Evolutionary conservation across 2,113 vertebrate species (phyloP).

Genomic region (Agelaius phoeniceus): DNA sequence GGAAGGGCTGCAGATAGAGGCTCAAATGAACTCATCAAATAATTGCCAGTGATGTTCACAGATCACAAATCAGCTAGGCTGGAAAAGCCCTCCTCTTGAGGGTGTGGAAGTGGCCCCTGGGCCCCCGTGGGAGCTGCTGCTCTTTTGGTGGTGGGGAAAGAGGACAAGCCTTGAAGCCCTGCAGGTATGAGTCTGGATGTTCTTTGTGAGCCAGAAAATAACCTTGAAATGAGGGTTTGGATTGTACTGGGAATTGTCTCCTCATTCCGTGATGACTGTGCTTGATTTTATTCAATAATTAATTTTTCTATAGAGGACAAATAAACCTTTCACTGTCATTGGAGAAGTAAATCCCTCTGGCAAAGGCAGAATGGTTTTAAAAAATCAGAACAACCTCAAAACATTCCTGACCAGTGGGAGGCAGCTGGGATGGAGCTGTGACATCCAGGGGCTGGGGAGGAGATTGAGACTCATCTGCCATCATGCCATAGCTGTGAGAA

Average conservation of each 20-base stretch:
- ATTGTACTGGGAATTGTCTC: background rate
- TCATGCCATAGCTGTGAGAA: background rate
- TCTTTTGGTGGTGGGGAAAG: background rate
- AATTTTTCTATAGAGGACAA: background rate
- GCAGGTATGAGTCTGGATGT: background rate
- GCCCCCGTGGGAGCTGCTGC: background rate
- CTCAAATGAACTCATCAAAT: background rate
- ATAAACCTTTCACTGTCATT: background rate
- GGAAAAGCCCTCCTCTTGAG: background rate
- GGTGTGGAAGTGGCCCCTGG: background rate
- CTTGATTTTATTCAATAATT: background rate
- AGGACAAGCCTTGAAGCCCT: background rate
- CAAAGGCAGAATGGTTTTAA: background rate
- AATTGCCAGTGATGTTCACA: background rate
- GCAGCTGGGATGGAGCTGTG: background rate
- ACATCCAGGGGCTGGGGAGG: background rate
- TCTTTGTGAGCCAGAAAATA: background rate
- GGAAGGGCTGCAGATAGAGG: background rate
- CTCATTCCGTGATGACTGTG: background rate
- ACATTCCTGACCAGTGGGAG: background rate
- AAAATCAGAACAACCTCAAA: background rate
- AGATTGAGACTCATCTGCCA: background rate
- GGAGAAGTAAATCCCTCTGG: background rate
- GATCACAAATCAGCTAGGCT: background rate
- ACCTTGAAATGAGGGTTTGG: background rate